Evolutionary conservation across 2,797 vertebrate species (phyloP), one percentile per base, ranked within the genome.

Genomic region (Neostethus bicornis): DNA sequence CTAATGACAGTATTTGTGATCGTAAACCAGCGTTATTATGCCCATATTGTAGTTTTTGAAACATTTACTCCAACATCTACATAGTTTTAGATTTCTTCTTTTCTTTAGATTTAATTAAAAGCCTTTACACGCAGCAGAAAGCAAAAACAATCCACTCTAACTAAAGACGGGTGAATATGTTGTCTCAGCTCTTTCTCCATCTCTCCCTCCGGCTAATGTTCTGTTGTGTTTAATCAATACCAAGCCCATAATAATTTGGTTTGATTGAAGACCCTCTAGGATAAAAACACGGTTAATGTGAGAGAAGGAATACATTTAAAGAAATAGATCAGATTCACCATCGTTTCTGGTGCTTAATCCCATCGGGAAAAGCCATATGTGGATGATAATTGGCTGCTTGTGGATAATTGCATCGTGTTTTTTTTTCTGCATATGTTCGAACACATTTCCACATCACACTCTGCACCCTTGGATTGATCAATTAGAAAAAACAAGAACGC

Each of bases 221-320:
- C 70, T 72, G 70, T 85, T 85, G 65, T 67, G 74, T 81, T 80
- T 81, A 88, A 89, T 89, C 85, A 87, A 79, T 85, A 67, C 59
- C 46, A 23, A 68, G 64, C 71, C 75, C 59, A 56, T 39, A 68
- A 75, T 79, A 65, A 86, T 87, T 85, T 84, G 58, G 59, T 82
- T 71, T 85, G 87, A 90, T 88, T 87, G 84, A 86, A 89, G 80
- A 78, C 82, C 81, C 79, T 83, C 53, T 11, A 74, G 82, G 78
- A 85, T 77, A 73, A 86, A 89, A 83, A 85, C 82, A 80, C 83
- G 75, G 86, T 89, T 85, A 85, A 75, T 41, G 62, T 57, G 64
- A 70, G 80, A 75, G 74, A 52, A 77, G 66, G 34, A 65, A 70
- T 46, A 50, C 14, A 26, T 31, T 37, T 2, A 17, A 13, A 52